Evolutionary conservation across 2,797 vertebrate species (phyloP).

Genomic region (Hylomyscus alleni): DNA sequence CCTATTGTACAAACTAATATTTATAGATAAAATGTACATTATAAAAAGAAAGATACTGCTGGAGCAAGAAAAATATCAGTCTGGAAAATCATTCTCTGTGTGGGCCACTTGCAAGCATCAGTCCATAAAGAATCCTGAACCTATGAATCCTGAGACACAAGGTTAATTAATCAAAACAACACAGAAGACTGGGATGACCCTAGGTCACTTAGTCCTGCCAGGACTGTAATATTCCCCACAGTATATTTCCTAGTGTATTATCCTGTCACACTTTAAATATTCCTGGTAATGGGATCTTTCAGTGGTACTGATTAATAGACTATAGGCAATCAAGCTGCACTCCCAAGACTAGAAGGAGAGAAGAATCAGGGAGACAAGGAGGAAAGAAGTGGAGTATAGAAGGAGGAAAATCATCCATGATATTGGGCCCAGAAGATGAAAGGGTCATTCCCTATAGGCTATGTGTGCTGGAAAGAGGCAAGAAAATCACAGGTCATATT

Average conservation of each 20-base stretch:
- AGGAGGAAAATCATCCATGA: neutral
- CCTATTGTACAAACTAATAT: neutral
- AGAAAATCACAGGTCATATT: neutral
- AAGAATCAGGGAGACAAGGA: neutral
- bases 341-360: neutral
- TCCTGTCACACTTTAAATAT: slow-evolving; percentile 55
- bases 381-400: neutral
- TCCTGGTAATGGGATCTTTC: slow-evolving; percentile 57
- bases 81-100: neutral
- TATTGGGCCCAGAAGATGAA: neutral
- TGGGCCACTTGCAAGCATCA: neutral
- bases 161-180: slow-evolving; percentile 81
- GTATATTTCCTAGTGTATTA: slow-evolving; percentile 69
- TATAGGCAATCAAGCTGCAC: neutral
- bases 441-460: neutral
- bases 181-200: slow-evolving; percentile 43
- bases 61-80: neutral
- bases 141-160: slow-evolving; percentile 67
- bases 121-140: neutral
- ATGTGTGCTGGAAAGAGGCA: too few species aligned
- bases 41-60: neutral
- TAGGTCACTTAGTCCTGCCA: slow-evolving; percentile 71
- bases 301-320: slow-evolving; percentile 53
- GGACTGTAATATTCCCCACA: slow-evolving; percentile 40
- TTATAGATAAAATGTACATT: neutral